phyloP scores from a whole-genome alignment of 2,797 vertebrate species.

The Phoxinus dragarum region DNA sequence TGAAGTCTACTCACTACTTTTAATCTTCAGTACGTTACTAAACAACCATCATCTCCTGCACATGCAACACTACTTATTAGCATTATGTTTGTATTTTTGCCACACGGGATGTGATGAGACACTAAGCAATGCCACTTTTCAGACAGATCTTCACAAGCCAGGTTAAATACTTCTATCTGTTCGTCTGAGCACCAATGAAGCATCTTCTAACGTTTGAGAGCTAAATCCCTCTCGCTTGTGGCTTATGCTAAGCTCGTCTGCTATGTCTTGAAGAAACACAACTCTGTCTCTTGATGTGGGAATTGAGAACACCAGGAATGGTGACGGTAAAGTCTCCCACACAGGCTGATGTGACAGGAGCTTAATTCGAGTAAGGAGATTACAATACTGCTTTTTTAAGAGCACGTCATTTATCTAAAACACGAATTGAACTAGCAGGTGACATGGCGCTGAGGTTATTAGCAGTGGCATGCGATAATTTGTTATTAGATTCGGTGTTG shows the following conservation, averaged over 20 bases:
- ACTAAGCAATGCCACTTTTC: constrained; percentile 25
- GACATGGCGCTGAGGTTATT: not conserved
- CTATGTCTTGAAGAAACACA: constrained; percentile 48
- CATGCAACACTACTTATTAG: constrained; percentile 7
- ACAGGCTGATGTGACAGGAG: constrained; percentile 51
- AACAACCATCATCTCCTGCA: constrained; percentile 25
- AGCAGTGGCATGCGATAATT: not conserved
- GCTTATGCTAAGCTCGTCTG: constrained; percentile 63
- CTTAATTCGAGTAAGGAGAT: constrained; percentile 64
- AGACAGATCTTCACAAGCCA: constrained; percentile 38
- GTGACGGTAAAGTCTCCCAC: constrained; percentile 43
- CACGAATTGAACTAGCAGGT: constrained; percentile 13
- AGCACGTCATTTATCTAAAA: constrained; percentile 45
- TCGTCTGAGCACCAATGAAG: constrained; percentile 29
- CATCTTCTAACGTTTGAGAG: constrained; percentile 25
- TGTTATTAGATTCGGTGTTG: not conserved
- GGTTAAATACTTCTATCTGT: constrained; percentile 48
- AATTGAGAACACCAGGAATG: constrained; percentile 46
- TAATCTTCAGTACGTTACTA: constrained; percentile 11
- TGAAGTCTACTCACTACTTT: constrained; percentile 33
- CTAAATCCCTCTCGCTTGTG: constrained; percentile 53
- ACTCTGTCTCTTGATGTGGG: constrained; percentile 46
- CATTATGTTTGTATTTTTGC: constrained; percentile 28
- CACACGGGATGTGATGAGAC: constrained; percentile 9
- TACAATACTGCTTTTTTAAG: constrained; percentile 58